phyloP scores from a whole-genome alignment of 2,797 vertebrate genomes.

The Poecilia velifera region DNA sequence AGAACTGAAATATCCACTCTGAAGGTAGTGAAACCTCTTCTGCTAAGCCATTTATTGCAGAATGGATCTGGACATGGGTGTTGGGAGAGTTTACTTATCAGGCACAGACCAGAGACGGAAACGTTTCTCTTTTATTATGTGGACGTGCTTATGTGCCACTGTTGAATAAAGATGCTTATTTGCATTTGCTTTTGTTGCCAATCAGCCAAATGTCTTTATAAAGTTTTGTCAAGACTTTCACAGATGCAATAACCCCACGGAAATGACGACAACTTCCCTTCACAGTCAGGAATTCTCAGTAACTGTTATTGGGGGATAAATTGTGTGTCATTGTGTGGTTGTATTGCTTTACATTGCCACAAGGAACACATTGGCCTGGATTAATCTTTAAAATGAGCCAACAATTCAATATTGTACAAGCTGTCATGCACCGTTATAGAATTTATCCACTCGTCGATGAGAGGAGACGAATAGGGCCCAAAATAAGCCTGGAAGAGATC shows the following conservation, averaged over 20 bases:
- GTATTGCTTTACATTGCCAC: slow-evolving; percentile 48
- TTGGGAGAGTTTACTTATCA: slow-evolving; percentile 16
- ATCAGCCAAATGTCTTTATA: slow-evolving; percentile 31
- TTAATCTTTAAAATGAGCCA: slow-evolving; percentile 66
- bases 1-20: slow-evolving; percentile 16
- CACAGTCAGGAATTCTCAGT: no score
- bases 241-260: slow-evolving; percentile 30
- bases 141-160: slow-evolving; percentile 17
- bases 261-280: slow-evolving; percentile 36
- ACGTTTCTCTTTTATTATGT: slow-evolving; percentile 24
- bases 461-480: slow-evolving; percentile 37
- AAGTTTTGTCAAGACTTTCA: slow-evolving; percentile 30
- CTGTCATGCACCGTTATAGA: slow-evolving; percentile 60
- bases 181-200: slow-evolving; percentile 33
- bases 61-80: slow-evolving; percentile 20
- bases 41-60: slow-evolving; percentile 16
- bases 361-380: slow-evolving; percentile 63
- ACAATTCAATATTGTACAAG: slow-evolving; percentile 66
- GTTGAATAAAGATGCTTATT: slow-evolving; percentile 25
- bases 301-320: slow-evolving; percentile 55
- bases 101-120: slow-evolving; percentile 15
- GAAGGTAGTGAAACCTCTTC: slow-evolving; percentile 11
- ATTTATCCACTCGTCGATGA: slow-evolving; percentile 49
- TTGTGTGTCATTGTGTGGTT: slow-evolving; percentile 50
- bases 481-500: slow-evolving; percentile 52